phyloP scores from a whole-genome alignment of 2,797 vertebrate genomes.

The Halcyon smyrnensis region DNA sequence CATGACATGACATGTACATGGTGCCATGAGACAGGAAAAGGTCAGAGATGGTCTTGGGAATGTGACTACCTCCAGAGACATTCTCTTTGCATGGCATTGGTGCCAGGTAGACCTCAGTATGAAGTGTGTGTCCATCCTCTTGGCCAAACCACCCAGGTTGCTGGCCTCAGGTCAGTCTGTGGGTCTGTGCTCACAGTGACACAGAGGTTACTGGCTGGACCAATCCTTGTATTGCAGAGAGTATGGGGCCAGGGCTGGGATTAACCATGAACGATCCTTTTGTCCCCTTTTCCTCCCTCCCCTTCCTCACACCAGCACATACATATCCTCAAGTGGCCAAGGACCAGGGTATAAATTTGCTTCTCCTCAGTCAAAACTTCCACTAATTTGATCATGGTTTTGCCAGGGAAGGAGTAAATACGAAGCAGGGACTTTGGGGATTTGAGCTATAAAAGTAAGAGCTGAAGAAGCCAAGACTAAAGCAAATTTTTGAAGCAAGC shows the following conservation, averaged over 20 bases:
- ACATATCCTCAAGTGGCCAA: conserved; percentile 30
- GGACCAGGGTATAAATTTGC: conserved; percentile 41
- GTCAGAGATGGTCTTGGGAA: neutral
- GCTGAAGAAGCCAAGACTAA: neutral
- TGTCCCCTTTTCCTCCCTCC: neutral
- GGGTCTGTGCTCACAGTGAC: neutral
- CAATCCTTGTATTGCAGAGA: neutral
- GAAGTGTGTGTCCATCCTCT: neutral
- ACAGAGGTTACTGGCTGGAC: neutral
- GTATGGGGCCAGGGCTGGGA: neutral
- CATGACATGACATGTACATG: fast-evolving
- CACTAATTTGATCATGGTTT: conserved; percentile 58
- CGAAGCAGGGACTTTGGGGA: conserved; percentile 2
- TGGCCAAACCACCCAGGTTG: neutral
- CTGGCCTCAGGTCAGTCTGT: neutral
- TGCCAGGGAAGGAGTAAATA: conserved; percentile 58
- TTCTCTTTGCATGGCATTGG: neutral
- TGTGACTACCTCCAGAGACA: neutral
- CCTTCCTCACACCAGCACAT: neutral
- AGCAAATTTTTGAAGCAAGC: neutral
- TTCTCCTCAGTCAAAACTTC: conserved; percentile 53
- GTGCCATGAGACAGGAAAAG: neutral
- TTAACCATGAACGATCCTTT: conserved; percentile 32
- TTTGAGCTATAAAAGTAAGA: conserved; percentile 44
- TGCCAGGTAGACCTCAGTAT: neutral